Evolutionary conservation across 1,140 invertebrate species (phyloP).

Genomic region (Leucophenga varia): DNA sequence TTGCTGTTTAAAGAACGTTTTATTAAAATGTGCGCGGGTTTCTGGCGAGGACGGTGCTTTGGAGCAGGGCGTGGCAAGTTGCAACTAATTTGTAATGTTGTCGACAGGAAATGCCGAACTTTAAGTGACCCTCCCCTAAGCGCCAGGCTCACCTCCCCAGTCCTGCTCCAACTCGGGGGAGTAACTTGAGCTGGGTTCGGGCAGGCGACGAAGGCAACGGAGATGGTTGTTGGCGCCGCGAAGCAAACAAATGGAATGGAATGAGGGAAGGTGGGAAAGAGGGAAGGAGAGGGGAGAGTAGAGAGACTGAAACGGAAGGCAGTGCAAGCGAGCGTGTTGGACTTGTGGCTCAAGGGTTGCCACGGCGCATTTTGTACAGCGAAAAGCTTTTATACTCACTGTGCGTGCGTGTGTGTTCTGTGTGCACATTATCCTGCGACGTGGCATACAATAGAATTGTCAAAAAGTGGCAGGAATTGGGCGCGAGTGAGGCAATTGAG

Average conservation of each 20-base stretch:
- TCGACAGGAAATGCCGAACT: slow-evolving; percentile 24
- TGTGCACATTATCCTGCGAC: slow-evolving; percentile 6
- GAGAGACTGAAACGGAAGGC: not conserved
- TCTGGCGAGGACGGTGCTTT: no score
- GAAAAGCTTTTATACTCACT: slow-evolving; percentile 32
- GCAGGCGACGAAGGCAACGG: no score
- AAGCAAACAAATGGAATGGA: not conserved
- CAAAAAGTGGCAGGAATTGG: slow-evolving; percentile 3
- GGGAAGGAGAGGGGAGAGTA: not conserved
- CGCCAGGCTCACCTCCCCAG: no score
- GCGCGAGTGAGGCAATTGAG: no score
- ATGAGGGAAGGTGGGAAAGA: not conserved
- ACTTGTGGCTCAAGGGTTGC: slow-evolving; percentile 30
- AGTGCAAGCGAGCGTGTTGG: not conserved
- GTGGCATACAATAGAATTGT: slow-evolving; percentile 23
- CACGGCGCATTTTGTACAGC: slow-evolving; percentile 21
- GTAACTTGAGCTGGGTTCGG: no score
- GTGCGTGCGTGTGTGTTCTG: not conserved
- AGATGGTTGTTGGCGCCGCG: no score
- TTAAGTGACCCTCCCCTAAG: slow-evolving; percentile 24
- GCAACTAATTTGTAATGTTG: slow-evolving; percentile 20
- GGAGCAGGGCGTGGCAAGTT: no score
- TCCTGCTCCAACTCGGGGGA: no score
- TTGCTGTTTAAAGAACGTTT: no score
- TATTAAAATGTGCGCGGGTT: no score